These are phyloP conservation scores for Dendronephthya gigantea DNA, from an alignment of 64 coral and sea anemone species.

Conservation along the genomic window DNA sequence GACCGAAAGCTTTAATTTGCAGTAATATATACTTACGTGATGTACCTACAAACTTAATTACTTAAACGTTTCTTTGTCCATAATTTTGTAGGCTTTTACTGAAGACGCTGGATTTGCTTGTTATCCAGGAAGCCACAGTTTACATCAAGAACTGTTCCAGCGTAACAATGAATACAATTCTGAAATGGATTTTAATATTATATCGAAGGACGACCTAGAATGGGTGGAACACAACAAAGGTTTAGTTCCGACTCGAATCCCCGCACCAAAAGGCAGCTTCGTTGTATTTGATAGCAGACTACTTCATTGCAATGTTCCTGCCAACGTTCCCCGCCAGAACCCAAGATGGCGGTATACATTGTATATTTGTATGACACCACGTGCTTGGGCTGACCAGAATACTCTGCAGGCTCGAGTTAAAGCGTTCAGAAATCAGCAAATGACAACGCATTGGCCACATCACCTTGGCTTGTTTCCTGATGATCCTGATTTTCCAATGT, in stretches of 20 bases:
- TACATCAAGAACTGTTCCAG: neutral
- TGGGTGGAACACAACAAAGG: neutral
- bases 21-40: too few species aligned
- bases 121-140: neutral
- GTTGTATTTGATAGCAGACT: neutral
- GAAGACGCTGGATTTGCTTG: neutral
- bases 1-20: too few species aligned
- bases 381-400: neutral
- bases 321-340: neutral
- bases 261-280: neutral
- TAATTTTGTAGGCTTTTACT: neutral
- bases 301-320: neutral
- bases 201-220: neutral
- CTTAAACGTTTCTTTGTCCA: neutral
- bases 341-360: neutral
- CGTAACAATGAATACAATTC: neutral
- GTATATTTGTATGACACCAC: neutral
- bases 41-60: too few species aligned
- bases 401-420: neutral
- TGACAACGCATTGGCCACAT: slow-evolving; percentile 12
- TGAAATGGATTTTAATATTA: neutral
- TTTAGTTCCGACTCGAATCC: neutral
- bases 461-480: neutral
- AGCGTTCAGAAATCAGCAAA: neutral
- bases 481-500: neutral